Evolutionary conservation across 2,797 vertebrate species (phyloP).

Genomic region (Pelochelys cantorii): DNA sequence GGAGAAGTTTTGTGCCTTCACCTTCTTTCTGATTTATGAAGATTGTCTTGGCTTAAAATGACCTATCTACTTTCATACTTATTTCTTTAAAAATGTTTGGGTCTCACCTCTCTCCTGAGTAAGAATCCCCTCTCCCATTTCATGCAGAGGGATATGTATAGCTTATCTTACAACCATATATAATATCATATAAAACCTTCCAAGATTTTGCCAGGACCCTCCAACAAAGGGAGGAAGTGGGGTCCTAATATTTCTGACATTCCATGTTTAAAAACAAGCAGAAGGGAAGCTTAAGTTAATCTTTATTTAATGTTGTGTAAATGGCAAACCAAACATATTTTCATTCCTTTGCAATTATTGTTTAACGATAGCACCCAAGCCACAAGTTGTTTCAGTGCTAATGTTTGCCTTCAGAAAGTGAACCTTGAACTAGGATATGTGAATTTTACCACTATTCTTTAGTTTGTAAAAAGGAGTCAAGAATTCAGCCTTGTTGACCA

Average conservation of each 20-base stretch:
- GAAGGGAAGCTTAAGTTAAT: neutral
- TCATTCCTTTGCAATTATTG: neutral
- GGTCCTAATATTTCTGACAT: neutral
- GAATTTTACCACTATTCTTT: neutral
- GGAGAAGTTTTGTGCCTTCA: neutral
- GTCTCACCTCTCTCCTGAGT: neutral
- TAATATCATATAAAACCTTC: neutral
- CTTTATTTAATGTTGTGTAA: neutral
- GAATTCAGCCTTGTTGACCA: neutral
- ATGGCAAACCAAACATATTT: neutral
- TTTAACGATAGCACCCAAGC: neutral
- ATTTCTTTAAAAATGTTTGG: conserved; percentile 14
- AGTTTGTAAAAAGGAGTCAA: neutral
- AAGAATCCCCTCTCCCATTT: neutral
- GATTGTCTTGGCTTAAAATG: neutral
- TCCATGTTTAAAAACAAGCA: neutral
- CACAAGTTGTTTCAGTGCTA: neutral
- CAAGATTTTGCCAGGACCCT: neutral
- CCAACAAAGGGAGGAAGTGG: neutral
- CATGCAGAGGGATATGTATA: neutral
- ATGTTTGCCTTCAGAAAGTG: neutral
- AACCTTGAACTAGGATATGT: neutral
- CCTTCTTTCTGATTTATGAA: neutral
- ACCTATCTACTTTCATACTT: neutral
- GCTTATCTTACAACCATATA: neutral